Evolutionary conservation across 2,888 invertebrate species (phyloP), one percentile per base, ranked within the genome.

Genomic region (Venustoraphidia nigricollis): DNA sequence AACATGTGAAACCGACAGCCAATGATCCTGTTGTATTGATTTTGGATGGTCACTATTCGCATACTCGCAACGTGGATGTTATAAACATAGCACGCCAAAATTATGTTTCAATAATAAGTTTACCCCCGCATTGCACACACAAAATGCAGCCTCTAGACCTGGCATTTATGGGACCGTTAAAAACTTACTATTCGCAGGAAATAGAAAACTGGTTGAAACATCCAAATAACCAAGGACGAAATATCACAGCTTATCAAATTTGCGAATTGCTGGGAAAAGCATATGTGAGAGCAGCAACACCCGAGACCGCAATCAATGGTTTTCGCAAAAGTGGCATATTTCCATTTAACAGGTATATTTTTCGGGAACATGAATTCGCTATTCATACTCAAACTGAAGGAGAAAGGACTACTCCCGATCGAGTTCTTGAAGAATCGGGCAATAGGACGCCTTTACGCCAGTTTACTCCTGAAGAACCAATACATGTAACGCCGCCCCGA

Each of bases 111-210:
- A 54, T 65, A n/a, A 44, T 64, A 9, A 59, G 59, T 46, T 53
- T 63, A 14, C 63, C 62, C 17, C 60, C 62, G 9, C 63, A 58
- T 45, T 56, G 53, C 39, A 56, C 58, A 1, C 54, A 58, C 41
- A 42, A 47, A 56, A 47, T 59, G 54, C 55, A 62, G 56, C 53
- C 62, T 51, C 49, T 56, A 10, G 56, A 56, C 41, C 54, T 55
- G 6, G 47, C 50, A n/a, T 54, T 55, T 47, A 55, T 54, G 53
- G 52, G 48, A 1, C 57, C 57, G 35, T 48, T 59, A 8, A 57
- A 54, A 35, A 56, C 55, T 6, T 57, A 47, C 51, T 59, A 53
- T 46, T 50, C 53, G 10, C 54, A 58, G 53, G 54, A 54, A 44
- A 51, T 56, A 35, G 41, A 47, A 27, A 52, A 37, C 36, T 57